Percentiles rank a stretch among this genome's conserved stretches.
Conservation (phyloP, 2,888 invertebrate genomes). For the Pycnomerus fuliginosus region DNA sequence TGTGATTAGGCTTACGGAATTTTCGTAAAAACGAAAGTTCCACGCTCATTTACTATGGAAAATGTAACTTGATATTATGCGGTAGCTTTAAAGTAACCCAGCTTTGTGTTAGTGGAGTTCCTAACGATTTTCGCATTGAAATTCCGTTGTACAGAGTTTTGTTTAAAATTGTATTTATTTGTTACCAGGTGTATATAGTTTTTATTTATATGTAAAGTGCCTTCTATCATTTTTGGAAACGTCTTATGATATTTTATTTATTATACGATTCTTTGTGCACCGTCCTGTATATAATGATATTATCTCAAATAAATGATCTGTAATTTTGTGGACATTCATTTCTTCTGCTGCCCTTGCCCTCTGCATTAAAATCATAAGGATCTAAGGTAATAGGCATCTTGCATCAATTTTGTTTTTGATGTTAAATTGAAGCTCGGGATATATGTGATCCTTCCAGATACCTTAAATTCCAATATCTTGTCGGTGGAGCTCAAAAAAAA, state of each 20-base stretch:
- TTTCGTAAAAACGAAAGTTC: conserved; percentile 1
- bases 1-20: conserved; percentile 15
- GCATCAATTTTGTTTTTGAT: too few relatives aligned
- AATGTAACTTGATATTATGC: conserved; percentile 31
- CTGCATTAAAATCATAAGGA: too few relatives aligned
- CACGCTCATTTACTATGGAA: conserved; percentile 3
- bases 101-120: conserved; percentile 29
- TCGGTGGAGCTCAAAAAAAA: too few relatives aligned
- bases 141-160: conserved; percentile 17
- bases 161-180: conserved; percentile 26
- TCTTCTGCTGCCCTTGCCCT: too few relatives aligned
- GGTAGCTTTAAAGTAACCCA: conserved; percentile 32
- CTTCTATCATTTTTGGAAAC: conserved; percentile 29
- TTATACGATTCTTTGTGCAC: conserved; percentile 31
- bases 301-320: conserved; percentile 30
- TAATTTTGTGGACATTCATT: conserved; percentile 1
- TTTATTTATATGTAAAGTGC: conserved; percentile 29
- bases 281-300: conserved; percentile 37
- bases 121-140: conserved; percentile 24
- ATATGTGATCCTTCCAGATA: too few relatives aligned
- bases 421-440: too few relatives aligned
- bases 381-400: too few relatives aligned
- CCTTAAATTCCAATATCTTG: too few relatives aligned
- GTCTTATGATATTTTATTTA: conserved; percentile 30
- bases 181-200: conserved; percentile 23